Base-by-base conservation (phyloP, 2,113 vertebrate genomes). In the Lasiurus borealis region DNA sequence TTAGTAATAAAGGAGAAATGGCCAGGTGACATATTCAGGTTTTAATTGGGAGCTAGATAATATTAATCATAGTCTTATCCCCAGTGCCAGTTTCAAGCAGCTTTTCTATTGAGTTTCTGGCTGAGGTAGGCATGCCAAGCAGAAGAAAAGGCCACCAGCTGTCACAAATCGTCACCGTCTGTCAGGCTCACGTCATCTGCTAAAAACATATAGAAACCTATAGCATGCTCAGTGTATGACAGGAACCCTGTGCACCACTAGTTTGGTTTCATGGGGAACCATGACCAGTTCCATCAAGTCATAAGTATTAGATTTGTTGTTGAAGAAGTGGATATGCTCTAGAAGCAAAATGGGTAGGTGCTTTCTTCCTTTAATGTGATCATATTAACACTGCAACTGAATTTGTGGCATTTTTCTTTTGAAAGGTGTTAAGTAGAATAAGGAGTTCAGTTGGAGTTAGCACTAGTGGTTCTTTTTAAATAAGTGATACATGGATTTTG, bases 131-230 rank as follows among this genome's bases (percentile, higher is more conserved):
- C 44, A 87, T 80, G 44, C 25, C 44, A 82, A 71, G n/a, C 15
- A 91, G 15, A 90, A 85, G 12, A 29, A 8, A n/a, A 94, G 19
- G 11, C 52, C 78, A 95, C 62, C 21, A 90, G 59, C 16, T 27
- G 46, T 69, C 50, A 29, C 64, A 29, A 83, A 94, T n/a, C 4
- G 12, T 88, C 12, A 77, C 83, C 36, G 27, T 72, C 75, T 94
- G 36, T 59, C 54, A 96, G 46, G 29, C 46, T 21, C 16, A 86
- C 29, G 29, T 83, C 40, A 62, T 85, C 57, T 93, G 14, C 36
- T 88, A 77, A 94, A 36, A 96, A 96, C 89, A 90, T 68, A 84
- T 14, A 31, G 46, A 94, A 95, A 68, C 29, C 13, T 57, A 82
- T 54, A 94, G 86, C 36, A 77, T 64, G 29, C 82, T 76, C n/a